Evolutionary conservation across 2,797 vertebrate genomes (phyloP).

Genomic region (Hafferia zeledoni): DNA sequence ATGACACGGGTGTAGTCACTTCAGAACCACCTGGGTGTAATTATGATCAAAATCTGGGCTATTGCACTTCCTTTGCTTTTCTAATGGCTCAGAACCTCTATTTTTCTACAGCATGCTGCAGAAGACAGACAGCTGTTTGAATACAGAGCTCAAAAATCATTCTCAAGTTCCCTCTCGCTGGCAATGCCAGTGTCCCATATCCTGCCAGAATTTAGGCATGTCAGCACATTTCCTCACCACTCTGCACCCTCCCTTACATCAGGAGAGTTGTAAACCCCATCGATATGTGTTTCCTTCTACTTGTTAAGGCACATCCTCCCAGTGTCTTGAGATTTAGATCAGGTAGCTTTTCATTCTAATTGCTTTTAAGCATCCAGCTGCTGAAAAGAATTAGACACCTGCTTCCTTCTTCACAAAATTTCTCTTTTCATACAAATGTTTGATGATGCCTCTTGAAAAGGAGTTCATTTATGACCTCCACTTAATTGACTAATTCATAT

Average conservation of each 20-base stretch:
- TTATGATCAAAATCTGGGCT: slow-evolving; percentile 63
- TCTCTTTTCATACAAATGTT: slow-evolving; percentile 5
- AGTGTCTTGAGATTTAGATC: neutral
- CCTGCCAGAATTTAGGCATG: neutral
- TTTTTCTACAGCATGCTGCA: neutral
- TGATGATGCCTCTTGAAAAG: slow-evolving; percentile 10
- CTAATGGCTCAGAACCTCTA: slow-evolving; percentile 39
- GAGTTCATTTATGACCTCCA: neutral
- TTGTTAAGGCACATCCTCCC: neutral
- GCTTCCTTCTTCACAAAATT: slow-evolving; percentile 24
- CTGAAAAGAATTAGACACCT: slow-evolving; percentile 15
- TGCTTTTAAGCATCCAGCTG: slow-evolving; percentile 2
- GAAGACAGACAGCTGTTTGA: slow-evolving; percentile 61
- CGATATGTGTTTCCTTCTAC: neutral
- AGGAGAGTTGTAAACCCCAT: neutral
- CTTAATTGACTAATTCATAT: neutral
- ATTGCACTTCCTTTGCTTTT: slow-evolving; percentile 60
- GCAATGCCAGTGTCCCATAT: neutral
- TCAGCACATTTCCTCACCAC: neutral
- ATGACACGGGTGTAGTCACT: slow-evolving; percentile 56
- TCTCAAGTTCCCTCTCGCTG: slow-evolving; percentile 31
- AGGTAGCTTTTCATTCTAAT: slow-evolving; percentile 32
- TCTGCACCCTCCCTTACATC: neutral
- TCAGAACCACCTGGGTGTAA: slow-evolving; percentile 69
- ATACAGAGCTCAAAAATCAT: slow-evolving; percentile 25